These are phyloP conservation scores for Drosophila neoperkinsi DNA, from an alignment of 2,888 invertebrate genomes.

Conservation along the genomic window DNA sequence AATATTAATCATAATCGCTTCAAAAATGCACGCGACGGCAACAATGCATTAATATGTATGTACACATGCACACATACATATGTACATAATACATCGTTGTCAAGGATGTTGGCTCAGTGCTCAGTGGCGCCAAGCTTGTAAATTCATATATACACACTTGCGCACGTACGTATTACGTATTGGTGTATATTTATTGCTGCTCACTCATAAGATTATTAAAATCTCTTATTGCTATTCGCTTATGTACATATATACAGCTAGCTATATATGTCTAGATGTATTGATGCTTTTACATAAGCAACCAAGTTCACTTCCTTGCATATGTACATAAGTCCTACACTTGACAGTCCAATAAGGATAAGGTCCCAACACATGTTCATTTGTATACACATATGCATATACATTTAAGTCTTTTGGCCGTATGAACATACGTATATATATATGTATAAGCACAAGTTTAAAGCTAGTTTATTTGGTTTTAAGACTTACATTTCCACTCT, in stretches of 20 bases:
- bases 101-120: background rate
- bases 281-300: background rate
- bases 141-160: conserved; percentile 3
- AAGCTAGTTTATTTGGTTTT: background rate
- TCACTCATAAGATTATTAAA: background rate
- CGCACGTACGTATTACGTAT: background rate
- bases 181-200: background rate
- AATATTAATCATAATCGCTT: background rate
- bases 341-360: conserved; percentile 5
- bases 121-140: background rate
- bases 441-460: background rate
- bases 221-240: background rate
- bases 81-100: background rate
- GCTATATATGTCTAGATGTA: background rate
- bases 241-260: background rate
- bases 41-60: background rate
- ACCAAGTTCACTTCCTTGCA: background rate
- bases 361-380: background rate
- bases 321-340: background rate
- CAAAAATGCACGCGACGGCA: background rate
- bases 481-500: conserved; percentile 1
- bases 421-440: background rate
- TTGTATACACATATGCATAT: background rate
- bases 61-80: background rate
- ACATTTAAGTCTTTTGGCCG: background rate